Base-by-base conservation (phyloP, 2,888 invertebrate genomes). In the Emmelina monodactyla region DNA sequence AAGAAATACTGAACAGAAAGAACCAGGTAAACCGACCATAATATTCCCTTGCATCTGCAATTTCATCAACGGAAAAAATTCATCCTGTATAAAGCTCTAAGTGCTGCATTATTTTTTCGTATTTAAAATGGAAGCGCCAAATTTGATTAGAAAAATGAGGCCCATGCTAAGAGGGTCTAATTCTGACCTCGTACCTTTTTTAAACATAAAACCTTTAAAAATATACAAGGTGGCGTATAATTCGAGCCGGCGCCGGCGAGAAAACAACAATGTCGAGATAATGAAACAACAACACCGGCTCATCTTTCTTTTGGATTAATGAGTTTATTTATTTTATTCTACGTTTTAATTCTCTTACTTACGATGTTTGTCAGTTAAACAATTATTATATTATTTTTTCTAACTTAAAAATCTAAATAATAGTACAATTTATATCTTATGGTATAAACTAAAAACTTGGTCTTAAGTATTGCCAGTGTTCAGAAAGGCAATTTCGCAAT, bases 101-200 rank as follows among this genome's bases (percentile, higher is more conserved):
- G 5, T 19, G 5, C 25, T 7, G 4, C 25, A 11, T 25, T 25
- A 19, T 19, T 19, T 6, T 9, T 5, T 5, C 19, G 19, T 19
- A 19, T 57, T 53, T 53, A 53, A 57, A 59, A 58, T 48, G 51
- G 43, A 48, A 53, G 55, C 50, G 50, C 46, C 53, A 65, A 66
- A 68, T 65, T 64, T 59, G 57, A 65, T 69, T 65, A 68, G 50
- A 55, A 52, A 57, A 63, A 62, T 58, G 51, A 63, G 55, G 58
- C 45, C 47, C 49, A 50, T 50, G 53, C 51, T 62, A 51, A 60
- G 54, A 59, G 57, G 53, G 52, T 58, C 55, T 62, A 62, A 63
- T 66, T 62, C 57, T 54, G 47, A 48, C 53, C 56, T 58, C 58
- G 53, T 56, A 56, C 50, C 53, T 57, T 62, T 62, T 66, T 62